A percentile compares a stretch with the other conserved stretches of the same genome.
Conservation (phyloP, 2,888 invertebrate genomes). For the Tetragnatha montana region DNA sequence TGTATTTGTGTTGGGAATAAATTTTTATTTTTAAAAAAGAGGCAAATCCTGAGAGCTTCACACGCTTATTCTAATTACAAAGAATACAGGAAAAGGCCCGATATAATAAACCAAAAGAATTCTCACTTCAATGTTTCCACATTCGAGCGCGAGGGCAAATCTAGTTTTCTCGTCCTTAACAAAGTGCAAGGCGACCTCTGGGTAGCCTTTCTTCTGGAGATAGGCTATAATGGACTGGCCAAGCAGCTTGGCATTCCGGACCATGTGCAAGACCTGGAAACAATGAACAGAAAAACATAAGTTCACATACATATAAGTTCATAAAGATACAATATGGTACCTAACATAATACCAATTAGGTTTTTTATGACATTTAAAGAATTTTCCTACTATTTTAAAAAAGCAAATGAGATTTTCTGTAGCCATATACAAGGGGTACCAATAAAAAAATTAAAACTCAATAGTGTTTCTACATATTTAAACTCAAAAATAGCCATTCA, state of each 20-base stretch:
- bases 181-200: constrained; percentile 98
- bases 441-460: too few species aligned
- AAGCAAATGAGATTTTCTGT: too few species aligned
- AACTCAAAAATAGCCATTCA: too few species aligned
- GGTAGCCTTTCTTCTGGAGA: constrained; percentile 98
- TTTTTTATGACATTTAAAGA: too few species aligned
- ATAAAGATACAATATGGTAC: too few species aligned
- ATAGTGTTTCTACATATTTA: too few species aligned
- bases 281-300: background rate
- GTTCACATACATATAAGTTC: too few species aligned
- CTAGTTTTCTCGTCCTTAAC: constrained; percentile 99
- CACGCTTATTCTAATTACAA: background rate
- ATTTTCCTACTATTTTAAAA: too few species aligned
- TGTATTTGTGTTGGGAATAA: too few species aligned
- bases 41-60: background rate
- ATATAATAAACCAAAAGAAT: background rate
- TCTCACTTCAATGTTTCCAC: constrained; percentile 95
- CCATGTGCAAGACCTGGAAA: constrained; percentile 85
- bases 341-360: too few species aligned
- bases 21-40: background rate
- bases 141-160: constrained; percentile 95
- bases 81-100: background rate
- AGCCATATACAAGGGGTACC: too few species aligned
- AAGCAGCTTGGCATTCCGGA: constrained; percentile 94
- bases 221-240: constrained; percentile 99